Evolutionary conservation across 2,888 invertebrate species (phyloP), one percentile per base, ranked within the genome.

Genomic region (Tholera decimalis): DNA sequence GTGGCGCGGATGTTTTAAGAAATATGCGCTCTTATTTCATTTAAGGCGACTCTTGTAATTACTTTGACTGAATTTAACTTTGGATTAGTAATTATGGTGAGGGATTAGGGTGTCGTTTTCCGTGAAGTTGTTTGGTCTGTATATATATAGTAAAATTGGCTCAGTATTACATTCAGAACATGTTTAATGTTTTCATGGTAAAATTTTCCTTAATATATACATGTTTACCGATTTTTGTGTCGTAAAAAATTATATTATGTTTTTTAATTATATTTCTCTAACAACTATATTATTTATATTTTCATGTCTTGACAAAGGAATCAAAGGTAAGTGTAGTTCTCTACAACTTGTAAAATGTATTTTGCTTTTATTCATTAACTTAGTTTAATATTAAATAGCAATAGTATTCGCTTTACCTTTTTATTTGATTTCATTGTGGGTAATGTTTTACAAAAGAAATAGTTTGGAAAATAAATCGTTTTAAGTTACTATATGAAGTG

Each of bases 231-330:
- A n/a, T 35, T 41, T 15, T 46, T 26, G n/a, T n/a, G n/a, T n/a
- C n/a, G n/a, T n/a, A n/a, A n/a, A n/a, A n/a, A n/a, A n/a, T n/a
- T n/a, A n/a, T n/a, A n/a, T n/a, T n/a, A 28, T 8, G 8, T 28
- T 5, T 4, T 8, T 33, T 20, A 1, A 3, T 15, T 4, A 22
- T 3, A 8, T 50, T 44, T 22, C 15, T 46, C 15, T 46, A 39
- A 33, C n/a, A 15, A 35, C 9, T 15, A n/a, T 76, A 80, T 59
- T 66, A 75, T 76, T 75, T 74, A 74, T 75, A 73, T 86, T 91
- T 91, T 86, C 91, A 92, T 92, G 92, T 91, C 91, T 87, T 51
- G 28, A 86, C 73, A 63, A 87, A 91, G 92, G 90, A 83, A 73
- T 84, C 1, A 89, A 89, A 88, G 91, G 92, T 91, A 83, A 86